phyloP scores from a whole-genome alignment of 2,888 invertebrate genomes.

The Diloba caeruleocephala region DNA sequence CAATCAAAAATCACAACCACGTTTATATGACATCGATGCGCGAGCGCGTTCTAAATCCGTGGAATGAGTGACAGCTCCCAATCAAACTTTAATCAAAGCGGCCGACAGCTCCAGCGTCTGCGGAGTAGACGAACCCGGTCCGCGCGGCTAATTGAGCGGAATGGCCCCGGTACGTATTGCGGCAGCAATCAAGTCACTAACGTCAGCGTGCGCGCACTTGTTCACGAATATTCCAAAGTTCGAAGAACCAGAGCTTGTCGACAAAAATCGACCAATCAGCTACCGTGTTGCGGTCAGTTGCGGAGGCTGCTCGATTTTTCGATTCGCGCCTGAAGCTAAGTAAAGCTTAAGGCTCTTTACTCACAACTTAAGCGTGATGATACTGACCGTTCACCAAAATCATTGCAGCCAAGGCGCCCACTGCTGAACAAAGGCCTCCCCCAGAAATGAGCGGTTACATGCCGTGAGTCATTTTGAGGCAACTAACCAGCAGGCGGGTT shows the following conservation, averaged over 20 bases:
- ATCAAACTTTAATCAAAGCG: constrained; percentile 87
- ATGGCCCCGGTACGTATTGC: constrained; percentile 67
- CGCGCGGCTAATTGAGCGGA: constrained; percentile 83
- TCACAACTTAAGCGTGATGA: no score
- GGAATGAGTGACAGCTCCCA: constrained; percentile 79
- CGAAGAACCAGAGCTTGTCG: constrained; percentile 39
- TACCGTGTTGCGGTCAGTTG: no score
- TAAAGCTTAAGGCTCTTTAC: no score
- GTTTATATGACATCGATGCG: constrained; percentile 69
- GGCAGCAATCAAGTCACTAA: constrained; percentile 57
- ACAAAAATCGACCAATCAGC: no score
- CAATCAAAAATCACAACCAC: constrained; percentile 53
- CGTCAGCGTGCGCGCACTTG: constrained; percentile 55
- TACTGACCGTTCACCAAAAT: no score
- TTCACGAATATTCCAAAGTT: constrained; percentile 22
- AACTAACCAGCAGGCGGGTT: no score
- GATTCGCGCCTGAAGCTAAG: no score
- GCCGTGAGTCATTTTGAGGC: no score
- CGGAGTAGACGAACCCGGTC: constrained; percentile 71
- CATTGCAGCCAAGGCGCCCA: no score
- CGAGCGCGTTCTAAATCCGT: constrained; percentile 65
- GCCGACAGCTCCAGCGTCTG: constrained; percentile 75
- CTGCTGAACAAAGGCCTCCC: no score
- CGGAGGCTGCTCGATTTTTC: no score
- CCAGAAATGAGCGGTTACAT: no score